Evolutionary conservation across 2,797 vertebrate species (phyloP), one percentile per base, ranked within the genome.

Genomic region (Molossus molossus): DNA sequence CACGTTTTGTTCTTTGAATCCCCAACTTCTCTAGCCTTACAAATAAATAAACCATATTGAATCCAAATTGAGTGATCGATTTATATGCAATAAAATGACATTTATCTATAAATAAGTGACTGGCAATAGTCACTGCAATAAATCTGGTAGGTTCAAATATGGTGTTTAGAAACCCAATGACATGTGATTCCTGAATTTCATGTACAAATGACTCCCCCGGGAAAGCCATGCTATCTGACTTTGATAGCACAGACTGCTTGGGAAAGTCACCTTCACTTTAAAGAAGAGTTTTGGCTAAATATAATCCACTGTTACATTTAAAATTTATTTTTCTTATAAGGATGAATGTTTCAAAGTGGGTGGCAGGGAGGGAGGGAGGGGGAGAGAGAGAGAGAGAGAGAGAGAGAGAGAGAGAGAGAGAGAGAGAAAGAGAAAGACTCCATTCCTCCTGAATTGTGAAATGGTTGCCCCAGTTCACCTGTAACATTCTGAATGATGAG

Each of bases 271-370:
- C 72, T 93, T 97, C 80, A 95, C 50, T 96, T 97, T 87, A 80
- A 64, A 80, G 58, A 93, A 37, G 65, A 82, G 53, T n/a, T 93
- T 94, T 82, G 55, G 77, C 88, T 92, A 97, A 94, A 88, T 92
- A 96, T 86, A 96, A 75, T 94, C 69, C 73, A 92, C 57, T 29
- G 57, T 90, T 96, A 93, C 67, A 94, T 69, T 93, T 96, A 81
- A 86, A 79, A 95, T 91, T 93, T 91, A 72, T 82, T 90, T 89
- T 94, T 91, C 84, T 96, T 95, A 64, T 95, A 96, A 94, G 67
- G 77, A 84, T 86, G 64, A 93, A 69, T 94, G 77, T 96, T 96
- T 96, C 55, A 86, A 69, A 90, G 33, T 33, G 33, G 33, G 33
- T 33, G 33, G 33, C 2, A 33, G 33, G 33, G 33, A 33, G 33